phyloP scores from a whole-genome alignment of 2,888 invertebrate genomes.

The Eilema caniola region DNA sequence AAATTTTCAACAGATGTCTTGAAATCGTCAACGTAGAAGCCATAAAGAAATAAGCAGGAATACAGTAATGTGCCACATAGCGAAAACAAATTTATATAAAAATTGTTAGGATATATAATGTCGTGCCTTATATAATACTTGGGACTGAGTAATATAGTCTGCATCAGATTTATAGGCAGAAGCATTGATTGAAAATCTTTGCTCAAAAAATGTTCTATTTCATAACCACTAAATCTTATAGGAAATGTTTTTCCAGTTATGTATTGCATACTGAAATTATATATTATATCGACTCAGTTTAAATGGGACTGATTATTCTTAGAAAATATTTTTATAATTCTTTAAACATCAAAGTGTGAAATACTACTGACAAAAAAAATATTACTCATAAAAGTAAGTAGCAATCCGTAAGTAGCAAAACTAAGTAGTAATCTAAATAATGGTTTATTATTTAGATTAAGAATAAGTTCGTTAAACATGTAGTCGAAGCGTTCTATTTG shows the following conservation, averaged over 20 bases:
- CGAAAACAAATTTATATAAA: conserved; percentile 7
- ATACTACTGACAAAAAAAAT: not conserved
- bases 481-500: not conserved
- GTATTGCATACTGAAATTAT: conserved; percentile 45
- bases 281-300: not conserved
- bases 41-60: not conserved
- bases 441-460: not conserved
- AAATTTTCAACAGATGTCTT: not conserved
- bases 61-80: not conserved
- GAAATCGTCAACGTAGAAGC: not conserved
- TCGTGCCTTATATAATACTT: conserved; percentile 28
- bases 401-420: no score
- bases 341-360: not conserved
- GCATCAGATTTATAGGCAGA: conserved; percentile 28
- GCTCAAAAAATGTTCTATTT: conserved; percentile 5
- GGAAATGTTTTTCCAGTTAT: no score
- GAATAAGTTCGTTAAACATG: not conserved
- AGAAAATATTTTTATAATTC: not conserved
- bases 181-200: conserved; percentile 27
- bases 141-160: conserved; percentile 18
- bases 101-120: conserved; percentile 15
- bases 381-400: not conserved
- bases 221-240: not conserved
- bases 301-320: not conserved
- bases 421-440: no score